These are phyloP conservation scores for Pithys albifrons DNA, from an alignment of 2,113 vertebrate species.

Conservation along the genomic window DNA sequence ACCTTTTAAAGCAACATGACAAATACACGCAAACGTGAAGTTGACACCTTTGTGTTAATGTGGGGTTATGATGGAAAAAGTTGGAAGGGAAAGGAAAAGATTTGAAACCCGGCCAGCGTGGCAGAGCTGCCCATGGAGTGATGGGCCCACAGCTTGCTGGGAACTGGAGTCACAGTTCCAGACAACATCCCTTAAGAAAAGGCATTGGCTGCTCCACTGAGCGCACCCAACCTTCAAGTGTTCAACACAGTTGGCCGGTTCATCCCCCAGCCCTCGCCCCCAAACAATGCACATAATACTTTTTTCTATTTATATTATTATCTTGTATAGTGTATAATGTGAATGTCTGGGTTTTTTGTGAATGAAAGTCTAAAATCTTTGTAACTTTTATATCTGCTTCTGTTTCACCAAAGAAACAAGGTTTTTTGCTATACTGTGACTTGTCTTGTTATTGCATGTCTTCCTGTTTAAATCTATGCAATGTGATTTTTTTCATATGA, in stretches of 20 bases:
- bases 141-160: neutral
- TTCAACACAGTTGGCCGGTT: constrained; percentile 44
- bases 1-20: neutral
- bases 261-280: constrained; percentile 67
- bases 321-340: constrained; percentile 92
- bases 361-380: constrained; percentile 82
- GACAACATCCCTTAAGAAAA: neutral
- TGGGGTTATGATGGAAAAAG: neutral
- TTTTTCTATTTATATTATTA: constrained; percentile 93
- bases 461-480: constrained; percentile 67
- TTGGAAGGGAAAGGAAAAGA: constrained; percentile 16
- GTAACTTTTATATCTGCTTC: constrained; percentile 87
- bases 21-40: neutral
- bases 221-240: neutral
- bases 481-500: constrained; percentile 73
- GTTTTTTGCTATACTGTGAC: constrained; percentile 81
- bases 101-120: neutral
- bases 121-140: constrained; percentile 35
- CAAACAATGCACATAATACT: constrained; percentile 88
- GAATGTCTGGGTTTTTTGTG: constrained; percentile 87
- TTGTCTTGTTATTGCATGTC: constrained; percentile 81
- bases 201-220: constrained; percentile 6
- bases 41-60: neutral
- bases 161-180: neutral
- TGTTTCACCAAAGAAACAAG: constrained; percentile 93